phyloP scores from a whole-genome alignment of 2,888 invertebrate genomes.

The Neuroscelio doddi region DNA sequence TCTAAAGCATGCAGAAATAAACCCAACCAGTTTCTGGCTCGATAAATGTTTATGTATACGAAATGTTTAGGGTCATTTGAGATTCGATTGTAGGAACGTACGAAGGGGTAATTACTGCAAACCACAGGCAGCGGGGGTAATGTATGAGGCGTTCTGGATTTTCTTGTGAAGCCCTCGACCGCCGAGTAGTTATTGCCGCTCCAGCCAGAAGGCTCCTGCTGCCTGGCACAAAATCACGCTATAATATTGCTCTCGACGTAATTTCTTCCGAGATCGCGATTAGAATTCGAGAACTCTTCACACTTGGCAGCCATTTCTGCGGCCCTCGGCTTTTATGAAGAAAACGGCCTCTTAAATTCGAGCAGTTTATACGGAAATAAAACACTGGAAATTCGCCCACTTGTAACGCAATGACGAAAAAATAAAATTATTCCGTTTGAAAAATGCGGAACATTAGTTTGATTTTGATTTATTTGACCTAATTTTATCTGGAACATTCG shows the following conservation, averaged over 20 bases:
- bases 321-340: constrained; percentile 28
- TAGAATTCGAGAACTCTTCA: constrained; percentile 32
- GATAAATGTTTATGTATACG: constrained; percentile 4
- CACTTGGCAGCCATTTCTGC: constrained; percentile 40
- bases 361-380: not conserved
- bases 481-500: too few species aligned
- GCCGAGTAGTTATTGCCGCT: constrained; percentile 53
- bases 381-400: too few species aligned
- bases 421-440: too few species aligned
- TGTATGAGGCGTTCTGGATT: constrained; percentile 36
- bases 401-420: too few species aligned
- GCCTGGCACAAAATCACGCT: constrained; percentile 50
- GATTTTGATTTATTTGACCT: too few species aligned
- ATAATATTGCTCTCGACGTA: constrained; percentile 30
- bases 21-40: not conserved
- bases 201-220: constrained; percentile 39
- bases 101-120: constrained; percentile 5
- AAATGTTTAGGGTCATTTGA: constrained; percentile 1
- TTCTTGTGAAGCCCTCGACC: constrained; percentile 66
- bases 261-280: constrained; percentile 13
- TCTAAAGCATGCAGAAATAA: not conserved
- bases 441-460: too few species aligned
- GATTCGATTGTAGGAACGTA: not conserved
- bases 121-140: not conserved
- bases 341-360: not conserved